Conservation (phyloP, 2,113 vertebrate genomes). For the Periophthalmus modestus region DNA sequence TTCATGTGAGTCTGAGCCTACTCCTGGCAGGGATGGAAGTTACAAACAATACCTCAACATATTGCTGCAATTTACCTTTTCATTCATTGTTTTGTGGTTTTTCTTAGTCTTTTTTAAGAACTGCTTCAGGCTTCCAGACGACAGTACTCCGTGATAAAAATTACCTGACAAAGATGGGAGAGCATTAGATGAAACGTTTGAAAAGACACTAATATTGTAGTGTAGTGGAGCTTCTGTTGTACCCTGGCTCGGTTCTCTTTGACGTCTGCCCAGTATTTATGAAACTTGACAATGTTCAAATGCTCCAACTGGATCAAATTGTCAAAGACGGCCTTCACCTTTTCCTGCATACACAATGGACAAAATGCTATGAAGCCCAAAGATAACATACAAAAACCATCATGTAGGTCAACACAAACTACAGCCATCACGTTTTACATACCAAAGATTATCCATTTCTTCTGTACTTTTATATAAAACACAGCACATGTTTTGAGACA, state of each 20-base stretch:
- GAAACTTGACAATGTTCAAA: constrained; percentile 98
- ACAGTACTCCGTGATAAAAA: constrained; percentile 99
- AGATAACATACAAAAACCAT: not conserved
- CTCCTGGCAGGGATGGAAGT: no score
- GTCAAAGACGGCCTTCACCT: constrained; percentile 97
- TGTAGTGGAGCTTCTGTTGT: constrained; percentile 38
- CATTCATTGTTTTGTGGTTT: constrained; percentile 99
- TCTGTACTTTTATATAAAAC: no score
- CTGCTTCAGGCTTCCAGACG: constrained; percentile 97
- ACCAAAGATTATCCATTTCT: no score
- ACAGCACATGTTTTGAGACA: no score
- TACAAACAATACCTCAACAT: no score
- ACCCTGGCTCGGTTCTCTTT: constrained; percentile 98
- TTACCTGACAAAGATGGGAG: constrained; percentile 80
- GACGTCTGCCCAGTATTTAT: constrained; percentile 98
- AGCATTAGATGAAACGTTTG: not conserved
- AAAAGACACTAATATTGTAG: not conserved
- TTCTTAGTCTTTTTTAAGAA: constrained; percentile 99
- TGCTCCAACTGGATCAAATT: constrained; percentile 98
- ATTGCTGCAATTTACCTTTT: constrained; percentile 83
- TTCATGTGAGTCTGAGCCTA: not conserved
- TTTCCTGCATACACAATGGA: constrained; percentile 82
- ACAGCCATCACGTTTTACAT: no score
- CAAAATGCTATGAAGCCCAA: not conserved
- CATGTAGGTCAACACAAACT: not conserved